phyloP scores from a whole-genome alignment of 2,888 invertebrate genomes.

The Autographa gamma region DNA sequence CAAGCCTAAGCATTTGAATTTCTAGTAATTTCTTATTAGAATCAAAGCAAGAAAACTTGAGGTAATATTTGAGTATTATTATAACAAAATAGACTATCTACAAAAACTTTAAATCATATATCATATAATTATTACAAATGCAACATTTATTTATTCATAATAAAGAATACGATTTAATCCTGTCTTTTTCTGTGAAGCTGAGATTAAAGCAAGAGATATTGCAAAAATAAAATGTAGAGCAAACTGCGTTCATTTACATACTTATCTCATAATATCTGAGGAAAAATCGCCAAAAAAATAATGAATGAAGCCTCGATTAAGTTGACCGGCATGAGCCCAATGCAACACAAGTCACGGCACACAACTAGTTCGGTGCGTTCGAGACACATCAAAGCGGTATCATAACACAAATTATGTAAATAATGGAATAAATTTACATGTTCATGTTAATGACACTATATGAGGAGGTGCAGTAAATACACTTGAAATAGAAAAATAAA shows the following conservation, averaged over 20 bases:
- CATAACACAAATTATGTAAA: constrained; percentile 42
- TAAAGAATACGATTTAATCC: too few relatives aligned
- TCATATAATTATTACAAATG: too few relatives aligned
- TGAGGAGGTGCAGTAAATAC: constrained; percentile 25
- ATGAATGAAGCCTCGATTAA: constrained; percentile 36
- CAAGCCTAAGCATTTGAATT: too few relatives aligned
- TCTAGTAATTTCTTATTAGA: too few relatives aligned
- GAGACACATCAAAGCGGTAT: constrained; percentile 32
- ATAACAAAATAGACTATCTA: too few relatives aligned
- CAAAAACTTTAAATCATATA: too few relatives aligned
- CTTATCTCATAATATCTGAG: constrained; percentile 2
- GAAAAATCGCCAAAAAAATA: constrained; percentile 13
- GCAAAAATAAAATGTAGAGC: neutral
- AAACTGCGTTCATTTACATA: constrained; percentile 7
- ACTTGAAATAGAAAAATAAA: too few relatives aligned
- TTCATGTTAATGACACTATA: constrained; percentile 8
- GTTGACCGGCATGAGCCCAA: constrained; percentile 27
- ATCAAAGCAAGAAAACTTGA: too few relatives aligned
- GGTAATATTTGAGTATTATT: too few relatives aligned
- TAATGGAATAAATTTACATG: constrained; percentile 38
- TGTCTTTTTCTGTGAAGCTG: too few relatives aligned
- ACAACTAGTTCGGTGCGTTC: constrained; percentile 32
- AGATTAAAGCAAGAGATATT: neutral
- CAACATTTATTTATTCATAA: too few relatives aligned
- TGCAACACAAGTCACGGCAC: constrained; percentile 19